A percentile compares a stretch with the other conserved stretches of the same genome.
Evolutionary conservation across 2,113 vertebrate species (phyloP).

Genomic region (Mesitornis unicolor): DNA sequence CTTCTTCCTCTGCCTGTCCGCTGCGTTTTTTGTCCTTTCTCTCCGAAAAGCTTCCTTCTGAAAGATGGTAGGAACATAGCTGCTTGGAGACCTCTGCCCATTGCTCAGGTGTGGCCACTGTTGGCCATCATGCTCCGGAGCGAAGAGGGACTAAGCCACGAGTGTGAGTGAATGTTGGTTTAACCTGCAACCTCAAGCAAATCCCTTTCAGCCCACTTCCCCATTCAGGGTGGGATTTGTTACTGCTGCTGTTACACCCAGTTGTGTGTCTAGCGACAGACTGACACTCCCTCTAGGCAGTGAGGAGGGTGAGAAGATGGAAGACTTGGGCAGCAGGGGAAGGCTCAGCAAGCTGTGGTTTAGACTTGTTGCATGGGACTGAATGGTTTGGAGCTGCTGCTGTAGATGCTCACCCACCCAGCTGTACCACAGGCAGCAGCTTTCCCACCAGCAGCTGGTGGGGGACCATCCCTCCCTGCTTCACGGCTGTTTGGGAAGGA

Average conservation of each 20-base stretch:
- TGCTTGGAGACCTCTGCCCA: background rate
- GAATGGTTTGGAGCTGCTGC: background rate
- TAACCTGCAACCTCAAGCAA: background rate
- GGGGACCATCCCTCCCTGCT: background rate
- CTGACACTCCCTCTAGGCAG: background rate
- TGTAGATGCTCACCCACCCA: background rate
- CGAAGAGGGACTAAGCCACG: background rate
- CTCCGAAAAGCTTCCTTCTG: background rate
- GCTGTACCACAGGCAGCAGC: background rate
- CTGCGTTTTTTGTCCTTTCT: background rate
- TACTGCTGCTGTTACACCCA: fast-evolving
- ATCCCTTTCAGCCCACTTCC: background rate
- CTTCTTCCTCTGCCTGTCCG: background rate
- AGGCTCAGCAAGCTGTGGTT: fast-evolving
- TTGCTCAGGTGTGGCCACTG: background rate
- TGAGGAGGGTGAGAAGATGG: background rate
- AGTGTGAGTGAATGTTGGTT: background rate
- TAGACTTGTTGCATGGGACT: background rate
- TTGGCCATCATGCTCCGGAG: background rate
- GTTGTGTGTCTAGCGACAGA: fast-evolving
- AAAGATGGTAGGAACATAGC: background rate
- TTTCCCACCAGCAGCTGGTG: background rate
- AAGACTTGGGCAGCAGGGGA: background rate
- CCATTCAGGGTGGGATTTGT: background rate
- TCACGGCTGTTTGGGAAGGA: background rate